A percentile compares a stretch with the other conserved stretches of the same genome.
phyloP scores from a whole-genome alignment of 1,140 invertebrate species.

The Plutomurus gul region DNA sequence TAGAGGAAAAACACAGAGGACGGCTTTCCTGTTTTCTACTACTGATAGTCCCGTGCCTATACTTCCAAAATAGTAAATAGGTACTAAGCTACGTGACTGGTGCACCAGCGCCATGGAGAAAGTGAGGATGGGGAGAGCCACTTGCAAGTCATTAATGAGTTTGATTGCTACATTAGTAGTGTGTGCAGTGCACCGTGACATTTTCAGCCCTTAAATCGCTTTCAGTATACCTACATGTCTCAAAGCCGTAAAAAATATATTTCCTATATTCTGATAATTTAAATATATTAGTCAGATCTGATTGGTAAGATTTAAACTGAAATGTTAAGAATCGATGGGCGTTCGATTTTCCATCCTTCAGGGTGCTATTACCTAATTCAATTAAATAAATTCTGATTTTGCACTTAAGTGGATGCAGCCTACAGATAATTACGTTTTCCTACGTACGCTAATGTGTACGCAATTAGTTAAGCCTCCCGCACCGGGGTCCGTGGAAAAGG shows the following conservation, averaged over 20 bases:
- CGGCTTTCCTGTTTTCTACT: not conserved
- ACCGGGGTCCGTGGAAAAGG: not conserved
- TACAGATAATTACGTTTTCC: too few species aligned
- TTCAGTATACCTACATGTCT: too few species aligned
- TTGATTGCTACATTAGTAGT: constrained; percentile 14
- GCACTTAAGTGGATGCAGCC: too few species aligned
- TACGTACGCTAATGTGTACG: not conserved
- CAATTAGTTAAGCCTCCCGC: not conserved
- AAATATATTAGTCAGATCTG: too few species aligned
- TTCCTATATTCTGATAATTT: too few species aligned
- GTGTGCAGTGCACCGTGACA: not conserved
- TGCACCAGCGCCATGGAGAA: not conserved
- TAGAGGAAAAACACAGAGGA: too few species aligned
- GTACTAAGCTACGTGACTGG: not conserved
- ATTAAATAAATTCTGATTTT: not conserved
- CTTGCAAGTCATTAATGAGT: constrained; percentile 18
- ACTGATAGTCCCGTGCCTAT: too few species aligned
- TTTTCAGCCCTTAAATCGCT: not conserved
- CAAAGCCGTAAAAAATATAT: too few species aligned
- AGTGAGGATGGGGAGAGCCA: constrained; percentile 16
- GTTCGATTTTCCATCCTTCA: too few species aligned
- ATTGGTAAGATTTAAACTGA: too few species aligned
- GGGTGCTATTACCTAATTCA: not conserved
- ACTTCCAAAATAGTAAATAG: too few species aligned
- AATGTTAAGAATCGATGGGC: too few species aligned